These are phyloP conservation scores for Kryptolebias marmoratus DNA, from an alignment of 2,113 vertebrate genomes.

Conservation along the genomic window DNA sequence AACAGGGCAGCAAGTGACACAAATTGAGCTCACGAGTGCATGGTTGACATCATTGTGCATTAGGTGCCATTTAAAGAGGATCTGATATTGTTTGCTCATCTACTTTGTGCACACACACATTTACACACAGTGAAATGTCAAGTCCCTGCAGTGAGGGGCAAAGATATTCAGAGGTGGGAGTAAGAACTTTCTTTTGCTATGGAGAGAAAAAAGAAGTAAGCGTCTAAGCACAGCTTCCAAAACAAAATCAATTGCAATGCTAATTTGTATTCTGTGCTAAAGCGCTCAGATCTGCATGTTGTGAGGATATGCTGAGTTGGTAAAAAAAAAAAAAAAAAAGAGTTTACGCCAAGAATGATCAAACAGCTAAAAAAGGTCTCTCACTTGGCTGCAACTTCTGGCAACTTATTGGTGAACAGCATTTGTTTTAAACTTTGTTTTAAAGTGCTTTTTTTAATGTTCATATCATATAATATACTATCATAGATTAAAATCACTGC, in stretches of 20 bases:
- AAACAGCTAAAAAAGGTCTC: constrained; percentile 40
- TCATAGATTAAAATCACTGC: no score
- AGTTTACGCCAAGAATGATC: constrained; percentile 52
- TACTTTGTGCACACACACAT: background rate
- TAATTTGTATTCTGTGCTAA: constrained; percentile 56
- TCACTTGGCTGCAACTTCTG: background rate
- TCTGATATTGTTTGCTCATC: background rate
- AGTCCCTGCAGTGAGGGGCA: constrained; percentile 9
- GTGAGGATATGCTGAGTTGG: constrained; percentile 53
- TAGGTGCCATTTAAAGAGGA: background rate
- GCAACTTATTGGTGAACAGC: no score
- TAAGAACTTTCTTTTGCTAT: background rate
- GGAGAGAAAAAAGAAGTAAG: background rate
- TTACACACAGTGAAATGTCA: background rate
- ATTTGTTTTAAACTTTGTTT: no score
- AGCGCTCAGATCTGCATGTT: constrained; percentile 29
- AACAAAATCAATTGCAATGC: constrained; percentile 28
- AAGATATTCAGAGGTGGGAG: background rate
- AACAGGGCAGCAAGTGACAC: constrained; percentile 15
- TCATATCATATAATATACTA: no score
- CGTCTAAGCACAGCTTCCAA: constrained; percentile 12
- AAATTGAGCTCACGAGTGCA: background rate
- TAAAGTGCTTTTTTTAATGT: no score
- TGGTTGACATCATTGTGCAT: background rate
- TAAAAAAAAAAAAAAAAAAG: constrained; percentile 32